Conservation (phyloP, 2,113 vertebrate species). For the Pholis gunnellus region DNA sequence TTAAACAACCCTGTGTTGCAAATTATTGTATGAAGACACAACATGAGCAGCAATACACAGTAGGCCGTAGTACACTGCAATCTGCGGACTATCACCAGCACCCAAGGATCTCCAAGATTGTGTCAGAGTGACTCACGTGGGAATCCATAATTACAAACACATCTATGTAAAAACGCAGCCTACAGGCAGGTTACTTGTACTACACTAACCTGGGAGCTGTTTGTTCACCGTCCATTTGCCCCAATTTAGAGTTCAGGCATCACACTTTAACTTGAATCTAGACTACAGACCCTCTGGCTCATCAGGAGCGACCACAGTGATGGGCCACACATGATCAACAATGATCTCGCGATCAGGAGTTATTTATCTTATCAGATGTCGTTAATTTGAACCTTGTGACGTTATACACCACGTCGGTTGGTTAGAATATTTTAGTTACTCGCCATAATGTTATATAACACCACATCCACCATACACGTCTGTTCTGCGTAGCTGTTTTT, state of each 20-base stretch:
- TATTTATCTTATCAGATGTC: neutral
- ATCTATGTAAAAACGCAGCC: neutral
- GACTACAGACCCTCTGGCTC: neutral
- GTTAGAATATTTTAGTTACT: neutral
- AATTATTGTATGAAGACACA: neutral
- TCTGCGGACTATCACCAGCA: neutral
- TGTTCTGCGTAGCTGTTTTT: neutral
- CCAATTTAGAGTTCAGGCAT: neutral
- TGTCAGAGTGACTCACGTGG: neutral
- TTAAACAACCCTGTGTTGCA: neutral
- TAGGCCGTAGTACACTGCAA: neutral
- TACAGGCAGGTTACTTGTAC: neutral
- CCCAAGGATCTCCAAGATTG: neutral
- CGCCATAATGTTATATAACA: neutral
- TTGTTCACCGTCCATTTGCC: neutral
- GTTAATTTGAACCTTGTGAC: neutral
- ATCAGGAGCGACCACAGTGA: neutral
- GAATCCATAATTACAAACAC: neutral
- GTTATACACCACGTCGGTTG: neutral
- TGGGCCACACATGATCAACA: slow-evolving; percentile 10
- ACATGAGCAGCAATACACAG: neutral
- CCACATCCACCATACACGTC: neutral
- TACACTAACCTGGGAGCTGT: neutral
- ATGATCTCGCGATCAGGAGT: neutral
- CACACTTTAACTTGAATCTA: neutral